These are phyloP conservation scores for Oryctes rhinoceros DNA, from an alignment of 1,140 invertebrate genomes.

Conservation along the genomic window DNA sequence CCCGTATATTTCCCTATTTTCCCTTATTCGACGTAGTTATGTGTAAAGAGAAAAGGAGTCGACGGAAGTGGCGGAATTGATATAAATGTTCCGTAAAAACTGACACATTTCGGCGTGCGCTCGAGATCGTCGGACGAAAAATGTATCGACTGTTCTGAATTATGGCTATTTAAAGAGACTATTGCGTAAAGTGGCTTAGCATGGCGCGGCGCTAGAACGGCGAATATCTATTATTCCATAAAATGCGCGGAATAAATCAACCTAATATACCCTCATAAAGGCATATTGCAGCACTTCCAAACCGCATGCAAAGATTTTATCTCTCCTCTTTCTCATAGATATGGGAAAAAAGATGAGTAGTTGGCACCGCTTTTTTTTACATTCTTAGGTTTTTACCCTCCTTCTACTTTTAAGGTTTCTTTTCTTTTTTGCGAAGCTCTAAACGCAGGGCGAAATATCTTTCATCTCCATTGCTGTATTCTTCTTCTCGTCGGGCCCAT, in stretches of 20 bases:
- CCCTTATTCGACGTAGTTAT: background rate
- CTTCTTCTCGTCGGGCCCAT: background rate
- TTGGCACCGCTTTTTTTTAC: background rate
- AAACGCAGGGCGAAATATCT: too few relatives aligned
- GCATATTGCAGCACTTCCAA: constrained; percentile 45
- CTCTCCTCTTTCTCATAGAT: background rate
- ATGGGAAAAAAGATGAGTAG: constrained; percentile 26
- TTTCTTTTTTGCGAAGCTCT: too few relatives aligned
- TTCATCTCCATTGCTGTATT: background rate
- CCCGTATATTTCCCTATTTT: background rate
- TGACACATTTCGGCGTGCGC: background rate
- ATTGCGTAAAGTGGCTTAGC: constrained; percentile 3
- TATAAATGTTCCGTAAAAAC: constrained; percentile 5
- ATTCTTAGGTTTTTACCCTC: background rate
- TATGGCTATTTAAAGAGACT: constrained; percentile 4
- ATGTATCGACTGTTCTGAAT: constrained; percentile 14
- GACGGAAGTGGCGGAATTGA: background rate
- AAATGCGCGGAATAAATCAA: constrained; percentile 47
- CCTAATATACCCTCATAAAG: constrained; percentile 46
- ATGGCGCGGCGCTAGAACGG: background rate
- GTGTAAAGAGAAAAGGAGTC: background rate
- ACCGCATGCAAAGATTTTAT: constrained; percentile 48
- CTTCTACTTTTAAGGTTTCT: background rate
- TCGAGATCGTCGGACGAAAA: background rate
- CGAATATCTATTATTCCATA: constrained; percentile 47